These are phyloP conservation scores for Ypsolopha sequella DNA, from an alignment of 2,888 invertebrate species.

Conservation along the genomic window DNA sequence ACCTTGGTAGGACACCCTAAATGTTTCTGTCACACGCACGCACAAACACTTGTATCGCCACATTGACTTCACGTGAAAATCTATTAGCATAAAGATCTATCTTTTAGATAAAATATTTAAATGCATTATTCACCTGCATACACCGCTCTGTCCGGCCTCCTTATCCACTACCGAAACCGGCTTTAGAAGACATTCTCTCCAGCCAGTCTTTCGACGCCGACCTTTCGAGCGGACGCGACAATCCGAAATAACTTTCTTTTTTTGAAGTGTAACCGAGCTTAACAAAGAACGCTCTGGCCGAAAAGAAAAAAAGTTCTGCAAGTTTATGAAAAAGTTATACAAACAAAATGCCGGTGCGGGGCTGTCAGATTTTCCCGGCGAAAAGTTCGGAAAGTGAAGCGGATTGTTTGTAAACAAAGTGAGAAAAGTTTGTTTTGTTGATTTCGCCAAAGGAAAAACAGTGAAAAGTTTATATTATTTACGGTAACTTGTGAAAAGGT, in stretches of 20 bases:
- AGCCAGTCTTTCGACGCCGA: conserved; percentile 12
- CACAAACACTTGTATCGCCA: no score
- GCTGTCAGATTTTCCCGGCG: neutral
- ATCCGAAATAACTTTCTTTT: conserved; percentile 7
- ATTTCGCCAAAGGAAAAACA: no score
- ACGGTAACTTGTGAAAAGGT: no score
- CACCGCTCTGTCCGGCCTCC: neutral
- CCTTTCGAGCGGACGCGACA: conserved; percentile 13
- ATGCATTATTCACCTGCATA: neutral
- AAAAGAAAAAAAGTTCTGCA: neutral
- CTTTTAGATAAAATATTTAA: no score
- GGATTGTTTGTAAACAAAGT: neutral
- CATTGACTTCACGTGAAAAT: no score
- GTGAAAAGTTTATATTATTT: no score
- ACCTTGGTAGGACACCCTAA: no score
- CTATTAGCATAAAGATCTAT: no score
- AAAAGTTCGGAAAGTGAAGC: neutral
- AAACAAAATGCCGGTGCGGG: neutral
- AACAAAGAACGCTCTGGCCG: neutral
- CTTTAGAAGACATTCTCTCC: conserved; percentile 2
- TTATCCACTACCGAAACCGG: neutral
- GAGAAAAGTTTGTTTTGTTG: neutral
- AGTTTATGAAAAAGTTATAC: neutral
- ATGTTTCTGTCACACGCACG: no score
- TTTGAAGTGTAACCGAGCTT: neutral